These are phyloP conservation scores for Dinoponera quadriceps DNA, from an alignment of 1,140 invertebrate species.

Conservation along the genomic window DNA sequence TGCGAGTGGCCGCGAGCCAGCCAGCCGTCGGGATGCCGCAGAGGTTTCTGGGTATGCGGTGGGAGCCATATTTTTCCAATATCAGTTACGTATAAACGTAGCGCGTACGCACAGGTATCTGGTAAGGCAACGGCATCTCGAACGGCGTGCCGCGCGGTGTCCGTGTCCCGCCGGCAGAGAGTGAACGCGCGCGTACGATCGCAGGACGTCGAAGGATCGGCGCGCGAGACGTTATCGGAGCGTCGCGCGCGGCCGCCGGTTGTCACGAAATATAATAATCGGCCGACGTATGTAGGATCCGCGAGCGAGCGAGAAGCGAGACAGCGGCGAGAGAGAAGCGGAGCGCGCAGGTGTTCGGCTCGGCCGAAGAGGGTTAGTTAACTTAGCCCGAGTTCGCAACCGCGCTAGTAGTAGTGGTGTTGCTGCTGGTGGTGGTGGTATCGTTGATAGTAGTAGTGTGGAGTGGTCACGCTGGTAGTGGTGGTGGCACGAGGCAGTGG, in stretches of 20 bases:
- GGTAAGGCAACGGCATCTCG: conserved; percentile 68
- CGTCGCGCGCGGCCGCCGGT: conserved; percentile 25
- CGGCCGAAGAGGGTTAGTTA: conserved; percentile 75
- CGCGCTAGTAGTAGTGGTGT: conserved; percentile 68
- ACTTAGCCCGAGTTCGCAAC: conserved; percentile 77
- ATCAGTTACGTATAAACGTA: conserved; percentile 82
- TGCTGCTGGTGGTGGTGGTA: conserved; percentile 24
- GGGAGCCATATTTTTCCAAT: conserved; percentile 84
- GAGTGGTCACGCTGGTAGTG: conserved; percentile 33
- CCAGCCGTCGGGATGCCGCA: conserved; percentile 78
- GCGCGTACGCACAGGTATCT: conserved; percentile 75
- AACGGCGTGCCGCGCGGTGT: conserved; percentile 40
- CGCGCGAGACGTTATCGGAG: conserved; percentile 35
- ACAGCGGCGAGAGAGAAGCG: conserved; percentile 51
- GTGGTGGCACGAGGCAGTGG: conserved; percentile 47
- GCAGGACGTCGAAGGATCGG: conserved; percentile 26
- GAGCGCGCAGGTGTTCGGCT: conserved; percentile 77
- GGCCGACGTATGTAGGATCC: conserved; percentile 35
- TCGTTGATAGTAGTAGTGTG: conserved; percentile 45
- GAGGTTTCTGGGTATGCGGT: conserved; percentile 83
- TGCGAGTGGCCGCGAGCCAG: conserved; percentile 70
- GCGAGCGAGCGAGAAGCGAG: conserved; percentile 62
- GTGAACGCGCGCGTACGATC: conserved; percentile 49
- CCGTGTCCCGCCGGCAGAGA: conserved; percentile 60
- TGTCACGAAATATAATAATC: conserved; percentile 60